Percentiles rank a stretch among this genome's conserved stretches.
Conservation (phyloP, 2,888 invertebrate genomes). For the Poecilus cupreus region DNA sequence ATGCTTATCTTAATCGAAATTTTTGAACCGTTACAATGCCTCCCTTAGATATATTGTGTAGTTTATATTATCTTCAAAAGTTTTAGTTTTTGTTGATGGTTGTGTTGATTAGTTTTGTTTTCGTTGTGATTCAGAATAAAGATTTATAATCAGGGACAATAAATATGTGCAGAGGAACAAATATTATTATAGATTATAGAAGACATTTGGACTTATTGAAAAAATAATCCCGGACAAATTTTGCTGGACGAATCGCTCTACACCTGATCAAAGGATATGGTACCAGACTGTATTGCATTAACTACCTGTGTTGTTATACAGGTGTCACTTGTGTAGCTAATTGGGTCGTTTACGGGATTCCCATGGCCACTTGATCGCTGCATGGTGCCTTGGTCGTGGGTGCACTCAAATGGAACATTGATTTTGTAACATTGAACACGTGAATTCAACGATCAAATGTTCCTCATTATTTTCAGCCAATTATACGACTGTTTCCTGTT, state of each 20-base stretch:
- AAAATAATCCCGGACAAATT: not conserved
- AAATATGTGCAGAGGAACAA: no score
- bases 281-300: not conserved
- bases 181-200: no score
- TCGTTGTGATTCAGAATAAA: no score
- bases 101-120: no score
- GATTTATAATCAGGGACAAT: no score
- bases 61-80: no score
- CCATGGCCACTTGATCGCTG: conserved; percentile 43
- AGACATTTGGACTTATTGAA: no score
- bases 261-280: not conserved
- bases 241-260: no score
- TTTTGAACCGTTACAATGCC: no score
- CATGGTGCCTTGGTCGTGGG: conserved; percentile 3
- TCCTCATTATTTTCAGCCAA: conserved; percentile 31
- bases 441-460: not conserved
- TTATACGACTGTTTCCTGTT: conserved; percentile 11
- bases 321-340: conserved; percentile 50
- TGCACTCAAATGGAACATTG: conserved; percentile 34
- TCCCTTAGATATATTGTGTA: no score
- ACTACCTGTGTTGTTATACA: conserved; percentile 38
- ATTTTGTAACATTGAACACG: conserved; percentile 17
- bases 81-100: no score
- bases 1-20: no score
- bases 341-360: conserved; percentile 51